Conservation (phyloP, 2,113 vertebrate genomes). For the Hiodon alosoides region DNA sequence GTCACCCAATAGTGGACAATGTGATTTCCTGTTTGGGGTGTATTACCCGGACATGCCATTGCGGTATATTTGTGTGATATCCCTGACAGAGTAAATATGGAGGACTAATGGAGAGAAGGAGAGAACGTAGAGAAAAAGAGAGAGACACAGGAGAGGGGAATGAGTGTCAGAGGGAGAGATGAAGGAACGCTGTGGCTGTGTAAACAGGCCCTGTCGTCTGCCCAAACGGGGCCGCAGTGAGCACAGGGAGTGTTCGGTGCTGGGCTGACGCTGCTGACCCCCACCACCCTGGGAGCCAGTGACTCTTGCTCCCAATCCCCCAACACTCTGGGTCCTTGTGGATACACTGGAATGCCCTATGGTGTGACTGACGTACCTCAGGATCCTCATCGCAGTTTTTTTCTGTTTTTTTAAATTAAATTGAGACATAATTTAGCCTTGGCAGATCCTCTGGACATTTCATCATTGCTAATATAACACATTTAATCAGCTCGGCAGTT, state of each 20-base stretch:
- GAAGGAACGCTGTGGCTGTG: neutral
- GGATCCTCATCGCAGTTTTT: neutral
- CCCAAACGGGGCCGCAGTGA: neutral
- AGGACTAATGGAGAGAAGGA: neutral
- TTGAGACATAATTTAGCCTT: neutral
- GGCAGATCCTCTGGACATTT: neutral
- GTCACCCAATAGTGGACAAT: too few relatives aligned
- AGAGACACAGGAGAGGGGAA: neutral
- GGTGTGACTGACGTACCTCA: neutral
- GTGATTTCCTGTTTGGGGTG: too few relatives aligned
- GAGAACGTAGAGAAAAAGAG: neutral
- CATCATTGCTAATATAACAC: neutral
- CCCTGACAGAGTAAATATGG: neutral
- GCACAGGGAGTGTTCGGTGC: neutral
- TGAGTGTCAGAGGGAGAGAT: neutral
- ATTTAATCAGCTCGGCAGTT: neutral
- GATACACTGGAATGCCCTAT: neutral
- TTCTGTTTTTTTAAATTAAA: neutral
- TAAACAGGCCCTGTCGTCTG: too few relatives aligned
- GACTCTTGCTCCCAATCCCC: neutral
- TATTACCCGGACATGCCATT: too few relatives aligned
- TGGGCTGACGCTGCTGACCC: neutral
- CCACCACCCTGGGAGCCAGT: neutral
- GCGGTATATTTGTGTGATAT: too few relatives aligned
- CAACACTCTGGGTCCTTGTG: neutral